Base-by-base conservation (phyloP, 2,113 vertebrate genomes). In the Phasianus colchicus region DNA sequence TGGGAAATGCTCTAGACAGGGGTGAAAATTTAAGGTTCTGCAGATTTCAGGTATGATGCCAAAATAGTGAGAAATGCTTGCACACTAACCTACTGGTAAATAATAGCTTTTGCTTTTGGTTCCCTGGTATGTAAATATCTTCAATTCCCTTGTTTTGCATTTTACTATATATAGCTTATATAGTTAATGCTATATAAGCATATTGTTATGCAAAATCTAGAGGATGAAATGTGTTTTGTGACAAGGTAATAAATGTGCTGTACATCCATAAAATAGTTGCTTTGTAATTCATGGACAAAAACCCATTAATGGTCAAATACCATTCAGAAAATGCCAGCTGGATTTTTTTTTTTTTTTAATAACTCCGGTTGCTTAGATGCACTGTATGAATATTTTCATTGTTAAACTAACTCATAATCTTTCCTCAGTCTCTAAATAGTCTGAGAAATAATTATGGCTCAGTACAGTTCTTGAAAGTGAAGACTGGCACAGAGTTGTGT, bases 321-420 rank as follows among this genome's bases (percentile, higher is more conserved):
- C 13, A 58, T 63, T 92, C 48, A 74, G 81, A 91, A 96, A 97
- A 89, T 69, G 92, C 11, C 19, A 60, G 22, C 34, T 93, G 15
- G 19, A 36, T 18, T 87, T 93, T 42, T 86, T 19, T 87, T 92
- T 42, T 89, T 63, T 63, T 63, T 36, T 27, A 54, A 48, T 48
- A 78, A 83, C 66, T 73, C 80, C 29, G 83, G 55, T 38, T 64
- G 77, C 58, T 86, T 73, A 43, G 21, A 16, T 64, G 70, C 43
- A 64, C 29, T 78, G 13, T 73, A 47, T 85, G 40, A 47, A 34
- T 58, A 60, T 83, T 95, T 83, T 85, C 29, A 79, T 92, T 71
- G 64, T 86, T 88, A 72, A 95, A 78, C 7, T 32, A 81, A 70
- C 71, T 91, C 20, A 40, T 80, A 67, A 85, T 54, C 60, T 94